phyloP scores from a whole-genome alignment of 2,797 vertebrate genomes.

The Helostoma temminkii region DNA sequence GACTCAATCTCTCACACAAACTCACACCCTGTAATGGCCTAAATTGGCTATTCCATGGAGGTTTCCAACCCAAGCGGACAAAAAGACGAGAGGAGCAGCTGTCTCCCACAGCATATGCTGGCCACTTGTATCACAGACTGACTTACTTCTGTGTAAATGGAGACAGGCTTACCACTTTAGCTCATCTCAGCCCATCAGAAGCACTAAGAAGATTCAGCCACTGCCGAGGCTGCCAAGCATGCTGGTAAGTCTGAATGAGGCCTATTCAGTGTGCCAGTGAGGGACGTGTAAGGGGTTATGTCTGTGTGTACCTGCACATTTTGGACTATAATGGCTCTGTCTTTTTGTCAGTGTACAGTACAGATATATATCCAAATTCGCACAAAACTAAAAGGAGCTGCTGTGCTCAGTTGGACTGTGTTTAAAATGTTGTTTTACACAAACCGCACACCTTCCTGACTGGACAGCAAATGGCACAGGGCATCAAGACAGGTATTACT shows the following conservation, averaged over 20 bases:
- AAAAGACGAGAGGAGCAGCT: slow-evolving; percentile 65
- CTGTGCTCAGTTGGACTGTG: slow-evolving; percentile 53
- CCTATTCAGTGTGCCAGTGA: slow-evolving; percentile 67
- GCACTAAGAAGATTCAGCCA: slow-evolving; percentile 68
- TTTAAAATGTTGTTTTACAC: slow-evolving; percentile 36
- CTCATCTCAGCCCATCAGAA: slow-evolving; percentile 74
- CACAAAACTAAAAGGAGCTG: slow-evolving; percentile 37
- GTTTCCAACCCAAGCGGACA: slow-evolving; percentile 58
- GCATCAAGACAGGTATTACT: slow-evolving; percentile 36
- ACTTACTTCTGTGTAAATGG: slow-evolving; percentile 61
- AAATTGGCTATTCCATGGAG: slow-evolving; percentile 68
- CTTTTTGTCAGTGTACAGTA: slow-evolving; percentile 55
- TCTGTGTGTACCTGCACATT: slow-evolving; percentile 55
- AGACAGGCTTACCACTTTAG: slow-evolving; percentile 71
- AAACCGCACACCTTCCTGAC: slow-evolving; percentile 50
- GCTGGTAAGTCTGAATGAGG: slow-evolving; percentile 84
- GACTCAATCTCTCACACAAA: slow-evolving; percentile 39
- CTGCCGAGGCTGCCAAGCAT: slow-evolving; percentile 75
- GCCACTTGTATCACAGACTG: slow-evolving; percentile 68
- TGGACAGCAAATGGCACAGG: slow-evolving; percentile 34
- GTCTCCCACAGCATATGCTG: slow-evolving; percentile 68
- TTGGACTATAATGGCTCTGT: slow-evolving; percentile 57
- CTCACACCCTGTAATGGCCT: slow-evolving; percentile 70
- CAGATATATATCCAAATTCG: slow-evolving; percentile 54
- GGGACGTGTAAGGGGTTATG: slow-evolving; percentile 36